Conservation (phyloP, 2,888 invertebrate species). For the Philonicus albiceps region DNA sequence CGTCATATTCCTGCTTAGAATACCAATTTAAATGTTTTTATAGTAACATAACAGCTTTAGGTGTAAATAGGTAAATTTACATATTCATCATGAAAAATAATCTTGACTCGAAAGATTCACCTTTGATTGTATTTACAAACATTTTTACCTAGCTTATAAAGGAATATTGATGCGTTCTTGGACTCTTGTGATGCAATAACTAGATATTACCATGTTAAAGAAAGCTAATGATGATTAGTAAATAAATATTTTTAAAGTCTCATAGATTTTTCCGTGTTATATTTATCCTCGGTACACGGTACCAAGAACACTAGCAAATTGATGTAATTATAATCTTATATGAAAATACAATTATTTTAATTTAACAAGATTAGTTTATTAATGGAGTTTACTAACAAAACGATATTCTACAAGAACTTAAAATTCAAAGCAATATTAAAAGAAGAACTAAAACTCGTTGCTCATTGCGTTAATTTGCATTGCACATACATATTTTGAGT, state of each 20-base stretch:
- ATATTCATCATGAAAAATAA: not conserved
- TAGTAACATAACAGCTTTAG: not conserved
- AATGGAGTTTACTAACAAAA: not conserved
- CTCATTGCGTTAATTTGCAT: not conserved
- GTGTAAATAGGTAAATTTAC: not conserved
- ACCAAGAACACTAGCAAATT: not conserved
- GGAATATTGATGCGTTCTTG: not conserved
- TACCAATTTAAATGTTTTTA: not conserved
- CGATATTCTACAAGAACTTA: not conserved
- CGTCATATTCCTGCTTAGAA: not conserved
- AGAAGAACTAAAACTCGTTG: too few relatives aligned
- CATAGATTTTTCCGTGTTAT: not conserved
- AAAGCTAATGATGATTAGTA: not conserved
- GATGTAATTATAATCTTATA: not conserved
- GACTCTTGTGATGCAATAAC: not conserved
- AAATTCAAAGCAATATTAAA: not conserved
- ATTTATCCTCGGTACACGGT: not conserved
- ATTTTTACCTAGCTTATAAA: not conserved
- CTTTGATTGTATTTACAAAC: not conserved
- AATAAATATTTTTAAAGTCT: not conserved
- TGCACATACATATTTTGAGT: not conserved
- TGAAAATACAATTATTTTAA: not conserved
- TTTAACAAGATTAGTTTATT: not conserved
- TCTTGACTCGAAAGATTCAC: not conserved
- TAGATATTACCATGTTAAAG: not conserved